phyloP scores from a whole-genome alignment of 2,888 invertebrate species.

The Hypomecis punctinalis region DNA sequence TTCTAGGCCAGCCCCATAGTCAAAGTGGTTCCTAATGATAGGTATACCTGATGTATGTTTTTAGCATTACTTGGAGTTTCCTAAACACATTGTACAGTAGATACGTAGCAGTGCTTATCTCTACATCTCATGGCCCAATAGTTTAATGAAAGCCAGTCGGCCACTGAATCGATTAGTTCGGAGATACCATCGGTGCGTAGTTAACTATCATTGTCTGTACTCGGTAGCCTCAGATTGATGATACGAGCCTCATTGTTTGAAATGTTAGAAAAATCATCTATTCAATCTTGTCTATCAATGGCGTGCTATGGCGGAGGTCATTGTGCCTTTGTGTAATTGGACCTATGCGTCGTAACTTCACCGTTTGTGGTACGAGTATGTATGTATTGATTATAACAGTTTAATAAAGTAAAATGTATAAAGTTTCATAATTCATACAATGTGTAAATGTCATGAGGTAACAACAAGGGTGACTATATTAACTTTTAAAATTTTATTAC shows the following conservation, averaged over 20 bases:
- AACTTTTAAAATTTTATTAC: too few relatives aligned
- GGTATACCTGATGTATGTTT: too few relatives aligned
- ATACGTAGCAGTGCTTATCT: constrained; percentile 62
- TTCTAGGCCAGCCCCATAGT: too few relatives aligned
- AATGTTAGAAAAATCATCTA: constrained; percentile 74
- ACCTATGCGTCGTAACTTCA: constrained; percentile 2
- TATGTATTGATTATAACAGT: constrained; percentile 1
- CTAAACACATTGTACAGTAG: constrained; percentile 20
- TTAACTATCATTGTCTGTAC: constrained; percentile 75
- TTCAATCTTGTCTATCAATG: constrained; percentile 65
- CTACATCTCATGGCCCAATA: constrained; percentile 70
- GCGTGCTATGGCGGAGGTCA: constrained; percentile 43
- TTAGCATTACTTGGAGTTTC: too few relatives aligned
- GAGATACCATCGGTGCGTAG: constrained; percentile 73
- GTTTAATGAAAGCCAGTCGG: constrained; percentile 73
- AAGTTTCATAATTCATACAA: too few relatives aligned
- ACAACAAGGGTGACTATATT: too few relatives aligned
- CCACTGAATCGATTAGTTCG: constrained; percentile 75
- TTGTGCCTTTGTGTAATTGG: constrained; percentile 35
- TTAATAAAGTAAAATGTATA: neutral
- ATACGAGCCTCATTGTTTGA: constrained; percentile 72
- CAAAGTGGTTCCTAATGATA: too few relatives aligned
- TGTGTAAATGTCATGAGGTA: too few relatives aligned
- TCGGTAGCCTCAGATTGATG: constrained; percentile 79
- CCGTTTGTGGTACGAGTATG: neutral